Evolutionary conservation across 2,797 vertebrate genomes (phyloP), one percentile per base, ranked within the genome.

Genomic region (Margarornis squamiger): DNA sequence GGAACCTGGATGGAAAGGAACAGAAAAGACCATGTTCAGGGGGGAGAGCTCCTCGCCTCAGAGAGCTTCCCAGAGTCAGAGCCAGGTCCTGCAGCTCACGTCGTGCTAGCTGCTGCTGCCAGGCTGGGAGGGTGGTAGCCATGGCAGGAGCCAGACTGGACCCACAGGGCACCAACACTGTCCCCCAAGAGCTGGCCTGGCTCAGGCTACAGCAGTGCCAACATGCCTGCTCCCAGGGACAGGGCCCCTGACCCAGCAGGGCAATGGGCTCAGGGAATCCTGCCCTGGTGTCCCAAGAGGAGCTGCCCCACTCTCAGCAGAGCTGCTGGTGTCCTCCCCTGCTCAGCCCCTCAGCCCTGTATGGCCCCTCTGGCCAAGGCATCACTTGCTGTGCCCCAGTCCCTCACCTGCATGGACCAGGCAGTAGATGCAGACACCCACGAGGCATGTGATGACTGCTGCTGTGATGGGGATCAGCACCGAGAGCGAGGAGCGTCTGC

Each of bases 361-460:
- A n/a, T 3, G 11, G 65, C 29, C 22, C 30, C 29, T 18, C 29
- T 4, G 3, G 26, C 39, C 66, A 73, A 67, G 13, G 23, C 22
- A 23, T 63, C 2, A 2, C 38, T 17, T 36, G 62, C 72, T 6
- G 0, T 7, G 17, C 12, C 52, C 79, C 57, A 48, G 81, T 8
- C n/a, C 91, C 97, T 96, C 88, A 98, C 97, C 92, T 86, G 38
- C 46, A 23, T 48, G 95, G 23, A 70, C 23, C 12, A 58, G 17
- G 29, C 68, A 70, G 90, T 95, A 70, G 29, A 97, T 46, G 71
- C 86, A 74, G 80, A 97, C 38, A 3, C 87, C 93, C 54, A 94
- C 7, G 0, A 95, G 48, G 51, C 88, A 93, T 0, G 86, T 41
- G 72, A 96, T 4, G 3, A 92, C 3, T 0, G 24, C 90, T 0